These are phyloP conservation scores for Lerista edwardsae DNA, from an alignment of 2,797 vertebrate genomes.

Conservation along the genomic window DNA sequence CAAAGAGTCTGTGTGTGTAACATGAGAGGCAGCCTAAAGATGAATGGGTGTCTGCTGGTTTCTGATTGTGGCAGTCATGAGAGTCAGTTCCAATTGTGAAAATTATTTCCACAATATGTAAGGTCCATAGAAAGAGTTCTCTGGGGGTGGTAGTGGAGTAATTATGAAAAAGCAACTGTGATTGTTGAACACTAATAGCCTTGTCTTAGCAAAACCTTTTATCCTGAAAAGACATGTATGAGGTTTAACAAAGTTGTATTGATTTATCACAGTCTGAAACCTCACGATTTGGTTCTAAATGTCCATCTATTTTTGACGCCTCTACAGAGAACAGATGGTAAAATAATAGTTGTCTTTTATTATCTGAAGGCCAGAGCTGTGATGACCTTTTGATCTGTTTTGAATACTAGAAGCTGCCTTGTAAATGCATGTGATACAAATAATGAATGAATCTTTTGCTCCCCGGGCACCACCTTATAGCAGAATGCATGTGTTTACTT, in stretches of 20 bases:
- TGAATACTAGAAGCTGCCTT: conserved; percentile 80
- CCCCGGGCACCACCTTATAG: conserved; percentile 73
- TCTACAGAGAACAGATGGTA: conserved; percentile 8
- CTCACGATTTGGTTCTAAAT: conserved; percentile 16
- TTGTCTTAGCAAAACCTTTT: conserved; percentile 31
- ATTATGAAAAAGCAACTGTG: conserved; percentile 4
- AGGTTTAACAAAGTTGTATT: conserved; percentile 43
- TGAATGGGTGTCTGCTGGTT: background rate
- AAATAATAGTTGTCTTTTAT: conserved; percentile 20
- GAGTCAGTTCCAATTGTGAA: conserved; percentile 3
- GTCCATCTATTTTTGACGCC: conserved; percentile 12
- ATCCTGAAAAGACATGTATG: conserved; percentile 7
- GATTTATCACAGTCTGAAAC: conserved; percentile 18
- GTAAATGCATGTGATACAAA: conserved; percentile 76
- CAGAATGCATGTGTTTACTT: conserved; percentile 77
- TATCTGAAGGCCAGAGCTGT: conserved; percentile 19
- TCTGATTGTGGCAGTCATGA: background rate
- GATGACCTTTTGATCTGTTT: conserved; percentile 78
- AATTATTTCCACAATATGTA: conserved; percentile 13
- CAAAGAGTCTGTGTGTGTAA: background rate
- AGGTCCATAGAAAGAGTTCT: background rate
- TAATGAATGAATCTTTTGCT: conserved; percentile 78
- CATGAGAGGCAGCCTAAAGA: background rate
- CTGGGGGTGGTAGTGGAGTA: background rate
- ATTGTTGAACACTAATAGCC: background rate